phyloP scores from a whole-genome alignment of 2,888 invertebrate genomes.

The Hetaerina titia region DNA sequence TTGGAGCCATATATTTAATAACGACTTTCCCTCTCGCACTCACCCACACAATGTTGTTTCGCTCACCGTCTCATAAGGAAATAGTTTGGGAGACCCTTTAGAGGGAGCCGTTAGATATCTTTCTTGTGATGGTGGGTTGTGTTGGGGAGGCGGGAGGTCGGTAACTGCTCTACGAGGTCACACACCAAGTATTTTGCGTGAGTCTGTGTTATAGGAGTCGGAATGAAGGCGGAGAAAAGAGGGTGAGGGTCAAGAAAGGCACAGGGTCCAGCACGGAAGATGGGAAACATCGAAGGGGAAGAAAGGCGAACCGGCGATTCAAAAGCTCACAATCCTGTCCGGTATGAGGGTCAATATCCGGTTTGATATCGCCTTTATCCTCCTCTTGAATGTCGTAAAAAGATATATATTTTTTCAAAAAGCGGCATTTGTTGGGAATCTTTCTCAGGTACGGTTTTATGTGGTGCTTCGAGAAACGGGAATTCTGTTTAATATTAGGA shows the following conservation, averaged over 20 bases:
- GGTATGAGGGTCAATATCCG: conserved; percentile 55
- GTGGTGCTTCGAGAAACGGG: not conserved
- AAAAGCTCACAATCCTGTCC: conserved; percentile 45
- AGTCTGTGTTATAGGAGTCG: not conserved
- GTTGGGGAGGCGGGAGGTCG: not conserved
- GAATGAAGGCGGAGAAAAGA: not conserved
- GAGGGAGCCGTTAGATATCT: no score
- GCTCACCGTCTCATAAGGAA: no score
- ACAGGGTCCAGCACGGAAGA: not conserved
- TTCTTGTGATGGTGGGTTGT: not conserved
- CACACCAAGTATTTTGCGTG: conserved; percentile 5
- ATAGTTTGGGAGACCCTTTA: no score
- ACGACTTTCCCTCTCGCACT: no score
- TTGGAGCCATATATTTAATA: no score
- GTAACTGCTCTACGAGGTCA: not conserved
- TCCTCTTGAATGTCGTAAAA: conserved; percentile 11
- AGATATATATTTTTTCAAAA: not conserved
- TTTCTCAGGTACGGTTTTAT: not conserved
- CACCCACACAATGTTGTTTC: no score
- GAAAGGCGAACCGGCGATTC: not conserved
- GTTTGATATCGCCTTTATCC: conserved; percentile 54
- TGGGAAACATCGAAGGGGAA: not conserved
- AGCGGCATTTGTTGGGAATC: conserved; percentile 20
- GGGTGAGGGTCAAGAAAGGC: not conserved
- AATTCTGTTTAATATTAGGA: conserved; percentile 15